A percentile compares a stretch with the other conserved stretches of the same genome.
These are phyloP conservation scores for Onychomys leucogaster DNA, from an alignment of 2,797 vertebrate species.

Conservation along the genomic window DNA sequence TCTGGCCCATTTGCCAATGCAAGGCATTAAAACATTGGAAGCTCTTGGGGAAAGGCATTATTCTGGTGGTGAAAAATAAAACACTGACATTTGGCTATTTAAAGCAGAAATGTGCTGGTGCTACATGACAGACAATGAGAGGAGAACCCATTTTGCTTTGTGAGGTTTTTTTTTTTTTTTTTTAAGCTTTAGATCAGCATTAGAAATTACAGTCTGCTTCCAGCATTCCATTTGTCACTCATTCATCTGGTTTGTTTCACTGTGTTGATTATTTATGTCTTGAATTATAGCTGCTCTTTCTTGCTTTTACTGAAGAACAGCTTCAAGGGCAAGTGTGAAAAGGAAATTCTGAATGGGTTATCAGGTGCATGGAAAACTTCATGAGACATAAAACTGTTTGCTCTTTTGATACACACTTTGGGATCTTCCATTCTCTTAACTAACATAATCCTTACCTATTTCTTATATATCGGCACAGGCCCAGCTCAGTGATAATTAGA, in stretches of 20 bases:
- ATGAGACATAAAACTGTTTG: not conserved
- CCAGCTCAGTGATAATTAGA: not conserved
- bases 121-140: slow-evolving; percentile 19
- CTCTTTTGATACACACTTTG: not conserved
- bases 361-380: not conserved
- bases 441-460: not conserved
- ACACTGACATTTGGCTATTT: slow-evolving; percentile 67
- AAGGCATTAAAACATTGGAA: not conserved
- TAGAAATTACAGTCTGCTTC: slow-evolving; percentile 8
- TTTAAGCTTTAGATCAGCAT: slow-evolving; percentile 51
- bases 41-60: slow-evolving; percentile 66
- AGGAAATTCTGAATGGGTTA: not conserved
- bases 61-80: not conserved
- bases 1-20: slow-evolving; percentile 1
- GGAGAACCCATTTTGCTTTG: slow-evolving; percentile 36
- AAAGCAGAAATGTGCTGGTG: slow-evolving; percentile 58
- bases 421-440: not conserved
- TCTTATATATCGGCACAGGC: not conserved
- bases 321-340: slow-evolving; percentile 52
- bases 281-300: slow-evolving; percentile 35
- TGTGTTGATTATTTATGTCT: slow-evolving; percentile 42
- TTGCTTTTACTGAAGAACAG: slow-evolving; percentile 40
- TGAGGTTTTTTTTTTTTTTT: not conserved
- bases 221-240: not conserved
- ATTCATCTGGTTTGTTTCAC: slow-evolving; percentile 17